Evolutionary conservation across 2,888 invertebrate genomes (phyloP), one percentile per base, ranked within the genome.

Genomic region (Ophraella communa): DNA sequence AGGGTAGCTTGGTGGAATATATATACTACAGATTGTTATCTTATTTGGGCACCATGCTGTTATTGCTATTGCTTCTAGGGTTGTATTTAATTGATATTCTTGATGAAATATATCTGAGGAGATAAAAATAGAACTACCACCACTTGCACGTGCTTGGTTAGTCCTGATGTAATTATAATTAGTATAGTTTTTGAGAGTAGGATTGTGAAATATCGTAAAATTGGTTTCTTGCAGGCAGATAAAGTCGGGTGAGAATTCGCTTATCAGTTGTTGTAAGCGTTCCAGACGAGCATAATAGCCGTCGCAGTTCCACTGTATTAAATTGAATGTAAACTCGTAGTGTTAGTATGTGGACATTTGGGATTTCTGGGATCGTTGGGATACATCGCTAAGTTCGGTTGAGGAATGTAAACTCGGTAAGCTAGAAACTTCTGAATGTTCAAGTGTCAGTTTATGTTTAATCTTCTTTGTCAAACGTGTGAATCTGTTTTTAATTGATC

Each of bases 261-360:
- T 18, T 21, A 44, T 45, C 5, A 57, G 11, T 30, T 45, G 35
- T 21, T 45, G 45, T 4, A 45, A 2, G 7, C 30, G 52, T 52
- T 61, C 44, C 1, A 27, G 27, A 45, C 27, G 60, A 17, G 44
- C 11, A 33, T 61, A 53, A 20, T 53, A 45, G n/a, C 60, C 53
- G 24, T 61, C 53, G 23, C 53, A 61, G 23, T 44, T 61, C 60
- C 44, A 61, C 53, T 53, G 20, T 8, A 53, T 61, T 20, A 53
- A 23, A 2, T 30, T 35, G 33, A 33, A 53, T 39, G 39, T 1
- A 14, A 39, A 39, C n/a, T n/a, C 39, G 39, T 39, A 14, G 11
- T 1, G 39, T 39, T 39, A n/a, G n/a, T n/a, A n/a, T n/a, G n/a
- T n/a, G n/a, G n/a, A n/a, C n/a, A n/a, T n/a, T n/a, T n/a, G n/a